A percentile compares a stretch with the other conserved stretches of the same genome.
Conservation (phyloP, 2,113 vertebrate genomes). For the Hyperopisus bebe region DNA sequence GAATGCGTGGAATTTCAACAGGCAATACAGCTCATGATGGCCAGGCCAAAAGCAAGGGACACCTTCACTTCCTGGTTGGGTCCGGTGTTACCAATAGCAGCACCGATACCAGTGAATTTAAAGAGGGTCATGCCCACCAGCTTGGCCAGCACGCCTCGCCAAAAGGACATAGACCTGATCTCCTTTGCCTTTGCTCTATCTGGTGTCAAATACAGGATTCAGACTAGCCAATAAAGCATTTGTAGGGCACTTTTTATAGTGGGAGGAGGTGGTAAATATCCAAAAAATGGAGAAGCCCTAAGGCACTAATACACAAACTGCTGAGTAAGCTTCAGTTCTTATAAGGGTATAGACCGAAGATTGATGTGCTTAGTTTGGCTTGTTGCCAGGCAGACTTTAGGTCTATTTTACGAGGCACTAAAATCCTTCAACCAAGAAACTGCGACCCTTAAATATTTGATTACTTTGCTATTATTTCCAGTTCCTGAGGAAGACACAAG, state of each 20-base stretch:
- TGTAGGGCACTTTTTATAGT: background rate
- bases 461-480: background rate
- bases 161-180: conserved; percentile 68
- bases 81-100: conserved; percentile 55
- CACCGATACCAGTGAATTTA: conserved; percentile 59
- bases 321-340: background rate
- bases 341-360: background rate
- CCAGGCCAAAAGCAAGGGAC: conserved; percentile 81
- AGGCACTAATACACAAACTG: background rate
- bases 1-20: background rate
- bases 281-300: background rate
- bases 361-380: background rate
- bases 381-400: background rate
- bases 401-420: background rate
- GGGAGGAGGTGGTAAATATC: background rate
- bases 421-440: background rate
- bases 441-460: background rate
- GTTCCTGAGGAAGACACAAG: background rate
- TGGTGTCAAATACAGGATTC: background rate
- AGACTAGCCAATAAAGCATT: background rate
- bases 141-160: conserved; percentile 71
- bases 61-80: conserved; percentile 73
- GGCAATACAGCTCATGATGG: conserved; percentile 49
- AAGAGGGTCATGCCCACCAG: conserved; percentile 71
- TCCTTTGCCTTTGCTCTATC: conserved; percentile 54